Evolutionary conservation across 2,888 invertebrate genomes (phyloP).

Genomic region (Lacanobia wlatinum): DNA sequence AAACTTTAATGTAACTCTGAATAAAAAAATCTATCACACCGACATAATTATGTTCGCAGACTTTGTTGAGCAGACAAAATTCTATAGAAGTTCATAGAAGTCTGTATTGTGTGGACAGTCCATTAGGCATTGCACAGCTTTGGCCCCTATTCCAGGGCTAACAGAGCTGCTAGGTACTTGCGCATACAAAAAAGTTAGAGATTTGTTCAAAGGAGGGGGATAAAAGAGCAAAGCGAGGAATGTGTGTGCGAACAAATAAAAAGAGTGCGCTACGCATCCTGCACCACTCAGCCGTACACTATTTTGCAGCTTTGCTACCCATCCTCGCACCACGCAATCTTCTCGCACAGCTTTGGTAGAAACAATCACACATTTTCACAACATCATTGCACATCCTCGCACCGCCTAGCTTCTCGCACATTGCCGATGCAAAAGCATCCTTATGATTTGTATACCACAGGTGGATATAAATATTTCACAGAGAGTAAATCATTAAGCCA

Average conservation of each 20-base stretch:
- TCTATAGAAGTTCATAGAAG: no score
- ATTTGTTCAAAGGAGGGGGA: no score
- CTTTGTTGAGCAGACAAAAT: no score
- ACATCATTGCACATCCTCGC: not conserved
- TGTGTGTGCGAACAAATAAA: not conserved
- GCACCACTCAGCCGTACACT: not conserved
- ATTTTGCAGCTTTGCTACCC: not conserved
- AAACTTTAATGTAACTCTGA: no score
- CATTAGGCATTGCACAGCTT: not conserved
- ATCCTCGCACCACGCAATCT: not conserved
- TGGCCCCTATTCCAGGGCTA: no score
- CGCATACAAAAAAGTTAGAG: not conserved
- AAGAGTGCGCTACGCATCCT: not conserved
- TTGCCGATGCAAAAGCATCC: not conserved
- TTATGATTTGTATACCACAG: constrained; percentile 63
- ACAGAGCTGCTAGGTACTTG: not conserved
- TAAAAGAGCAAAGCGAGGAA: not conserved
- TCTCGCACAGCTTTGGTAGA: not conserved
- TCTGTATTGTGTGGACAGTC: no score
- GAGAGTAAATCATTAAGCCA: constrained; percentile 56
- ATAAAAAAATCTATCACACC: no score
- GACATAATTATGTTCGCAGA: no score
- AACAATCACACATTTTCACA: not conserved
- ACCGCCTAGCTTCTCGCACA: not conserved
- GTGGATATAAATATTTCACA: constrained; percentile 62